These are phyloP conservation scores for Muscicapa comitata DNA, from an alignment of 2,797 vertebrate genomes.

Conservation along the genomic window DNA sequence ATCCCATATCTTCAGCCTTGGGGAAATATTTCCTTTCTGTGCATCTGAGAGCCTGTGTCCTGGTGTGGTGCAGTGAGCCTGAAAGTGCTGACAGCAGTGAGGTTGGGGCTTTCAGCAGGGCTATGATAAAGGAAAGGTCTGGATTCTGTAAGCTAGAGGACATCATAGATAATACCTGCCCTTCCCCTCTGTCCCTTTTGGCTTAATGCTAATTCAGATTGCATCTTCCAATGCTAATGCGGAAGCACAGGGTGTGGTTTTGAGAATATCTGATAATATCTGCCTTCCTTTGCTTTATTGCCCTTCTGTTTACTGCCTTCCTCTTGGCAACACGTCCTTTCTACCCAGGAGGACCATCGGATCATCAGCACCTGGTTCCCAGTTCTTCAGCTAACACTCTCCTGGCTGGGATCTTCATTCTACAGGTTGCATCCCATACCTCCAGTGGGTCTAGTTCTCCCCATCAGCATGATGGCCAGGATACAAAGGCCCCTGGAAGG, in stretches of 20 bases:
- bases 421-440: rapidly evolving
- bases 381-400: not conserved
- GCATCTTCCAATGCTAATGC: not conserved
- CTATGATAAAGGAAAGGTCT: not conserved
- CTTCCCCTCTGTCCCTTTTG: not conserved
- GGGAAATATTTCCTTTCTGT: not conserved
- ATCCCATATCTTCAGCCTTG: not conserved
- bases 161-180: not conserved
- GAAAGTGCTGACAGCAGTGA: not conserved
- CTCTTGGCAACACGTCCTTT: not conserved
- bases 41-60: rapidly evolving
- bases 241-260: not conserved
- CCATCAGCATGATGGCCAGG: not conserved
- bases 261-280: not conserved
- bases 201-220: not conserved
- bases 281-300: not conserved
- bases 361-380: not conserved
- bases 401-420: not conserved
- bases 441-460: not conserved
- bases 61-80: not conserved
- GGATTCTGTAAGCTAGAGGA: not conserved
- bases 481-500: not conserved
- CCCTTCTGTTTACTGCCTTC: not conserved
- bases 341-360: not conserved
- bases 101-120: not conserved